phyloP scores from a whole-genome alignment of 2,888 invertebrate species.

The Agrypnus murinus region DNA sequence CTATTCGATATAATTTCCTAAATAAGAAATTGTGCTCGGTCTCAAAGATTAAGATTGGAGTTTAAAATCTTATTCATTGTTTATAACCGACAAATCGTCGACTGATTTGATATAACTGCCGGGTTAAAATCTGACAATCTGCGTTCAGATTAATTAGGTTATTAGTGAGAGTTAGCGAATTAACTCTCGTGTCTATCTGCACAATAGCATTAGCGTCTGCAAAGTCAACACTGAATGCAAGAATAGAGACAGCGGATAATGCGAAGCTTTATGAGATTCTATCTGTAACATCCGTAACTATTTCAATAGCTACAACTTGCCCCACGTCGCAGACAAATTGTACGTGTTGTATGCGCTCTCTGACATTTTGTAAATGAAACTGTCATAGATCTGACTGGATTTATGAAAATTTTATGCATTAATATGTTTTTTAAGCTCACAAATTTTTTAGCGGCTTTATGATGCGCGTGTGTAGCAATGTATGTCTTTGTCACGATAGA shows the following conservation, averaged over 20 bases:
- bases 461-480: neutral
- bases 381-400: constrained; percentile 33
- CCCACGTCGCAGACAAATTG: constrained; percentile 40
- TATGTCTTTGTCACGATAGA: constrained; percentile 3
- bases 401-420: constrained; percentile 46
- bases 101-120: constrained; percentile 16
- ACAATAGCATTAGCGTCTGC: constrained; percentile 30
- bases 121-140: constrained; percentile 30
- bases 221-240: constrained; percentile 30
- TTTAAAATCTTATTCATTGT: constrained; percentile 11
- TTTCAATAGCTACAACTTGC: constrained; percentile 28
- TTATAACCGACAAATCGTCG: constrained; percentile 9
- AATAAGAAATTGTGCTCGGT: constrained; percentile 6
- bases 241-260: constrained; percentile 28
- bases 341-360: constrained; percentile 33
- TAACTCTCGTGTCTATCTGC: constrained; percentile 29
- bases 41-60: neutral
- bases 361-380: constrained; percentile 44
- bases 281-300: constrained; percentile 31
- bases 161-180: constrained; percentile 31
- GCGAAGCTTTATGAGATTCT: constrained; percentile 26
- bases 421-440: constrained; percentile 37
- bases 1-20: neutral
- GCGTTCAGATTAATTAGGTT: constrained; percentile 28
- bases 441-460: constrained; percentile 3